Evolutionary conservation across 2,888 invertebrate species (phyloP).

Genomic region (Saturnia japonica): DNA sequence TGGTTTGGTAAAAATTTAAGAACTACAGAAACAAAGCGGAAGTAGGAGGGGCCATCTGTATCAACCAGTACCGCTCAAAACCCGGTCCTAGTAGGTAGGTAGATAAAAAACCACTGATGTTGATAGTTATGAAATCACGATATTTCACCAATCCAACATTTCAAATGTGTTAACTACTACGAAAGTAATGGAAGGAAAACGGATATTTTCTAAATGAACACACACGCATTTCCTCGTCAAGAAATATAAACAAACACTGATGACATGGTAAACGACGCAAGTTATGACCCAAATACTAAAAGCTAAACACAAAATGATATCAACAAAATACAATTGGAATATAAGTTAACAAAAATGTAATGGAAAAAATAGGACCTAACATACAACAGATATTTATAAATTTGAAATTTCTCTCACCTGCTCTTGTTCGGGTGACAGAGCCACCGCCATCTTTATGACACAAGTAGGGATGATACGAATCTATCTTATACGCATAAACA

Average conservation of each 20-base stretch:
- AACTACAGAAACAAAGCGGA: conserved; percentile 39
- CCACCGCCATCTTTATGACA: conserved; percentile 84
- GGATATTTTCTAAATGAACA: conserved; percentile 25
- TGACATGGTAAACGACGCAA: conserved; percentile 72
- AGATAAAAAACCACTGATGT: conserved; percentile 15
- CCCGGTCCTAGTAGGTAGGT: conserved; percentile 23
- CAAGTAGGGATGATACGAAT: no score
- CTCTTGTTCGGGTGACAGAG: conserved; percentile 89
- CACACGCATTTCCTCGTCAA: conserved; percentile 32
- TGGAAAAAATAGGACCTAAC: background rate
- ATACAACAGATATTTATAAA: conserved; percentile 20
- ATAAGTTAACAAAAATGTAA: background rate
- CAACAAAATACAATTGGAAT: background rate
- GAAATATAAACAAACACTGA: conserved; percentile 80
- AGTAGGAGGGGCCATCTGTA: conserved; percentile 39
- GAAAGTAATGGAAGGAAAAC: background rate
- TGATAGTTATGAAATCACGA: background rate
- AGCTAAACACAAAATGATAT: background rate
- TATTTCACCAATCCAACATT: background rate
- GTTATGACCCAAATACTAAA: conserved; percentile 40
- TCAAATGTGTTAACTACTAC: background rate
- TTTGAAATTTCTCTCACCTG: conserved; percentile 83
- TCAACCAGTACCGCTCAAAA: conserved; percentile 26
- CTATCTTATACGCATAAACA: no score
- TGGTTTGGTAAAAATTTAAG: no score